These are phyloP conservation scores for Bubalus kerabau DNA, from an alignment of 2,113 vertebrate species.

Conservation along the genomic window DNA sequence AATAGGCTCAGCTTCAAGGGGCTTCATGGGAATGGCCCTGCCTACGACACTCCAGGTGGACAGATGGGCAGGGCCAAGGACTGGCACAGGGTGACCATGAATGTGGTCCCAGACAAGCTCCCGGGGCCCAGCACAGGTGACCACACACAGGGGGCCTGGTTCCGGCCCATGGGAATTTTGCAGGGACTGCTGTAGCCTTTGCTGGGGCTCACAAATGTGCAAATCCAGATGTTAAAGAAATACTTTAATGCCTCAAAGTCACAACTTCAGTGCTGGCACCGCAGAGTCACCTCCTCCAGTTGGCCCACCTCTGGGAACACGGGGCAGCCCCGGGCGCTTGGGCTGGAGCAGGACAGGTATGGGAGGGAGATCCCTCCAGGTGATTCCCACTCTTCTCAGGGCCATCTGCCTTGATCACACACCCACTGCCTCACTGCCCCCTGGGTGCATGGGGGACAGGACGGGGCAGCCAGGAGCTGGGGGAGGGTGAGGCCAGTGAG, in stretches of 20 bases:
- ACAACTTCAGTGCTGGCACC: fast-evolving
- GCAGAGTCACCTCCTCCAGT: fast-evolving
- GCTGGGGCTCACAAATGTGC: neutral
- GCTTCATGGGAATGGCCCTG: neutral
- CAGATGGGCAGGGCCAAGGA: neutral
- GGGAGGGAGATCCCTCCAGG: neutral
- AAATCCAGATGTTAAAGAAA: neutral
- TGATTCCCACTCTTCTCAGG: fast-evolving
- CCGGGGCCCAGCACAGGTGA: neutral
- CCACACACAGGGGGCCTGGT: fast-evolving
- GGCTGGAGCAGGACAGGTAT: fast-evolving
- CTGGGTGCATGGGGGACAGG: neutral
- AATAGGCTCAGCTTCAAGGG: neutral
- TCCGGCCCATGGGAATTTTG: fast-evolving
- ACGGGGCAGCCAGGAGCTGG: neutral
- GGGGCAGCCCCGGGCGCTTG: fast-evolving
- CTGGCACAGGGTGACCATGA: fast-evolving
- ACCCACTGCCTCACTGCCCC: fast-evolving
- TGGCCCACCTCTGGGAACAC: fast-evolving
- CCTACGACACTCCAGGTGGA: fast-evolving
- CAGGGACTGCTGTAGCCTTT: neutral
- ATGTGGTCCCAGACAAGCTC: no score
- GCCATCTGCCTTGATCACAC: fast-evolving
- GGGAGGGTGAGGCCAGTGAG: no score
- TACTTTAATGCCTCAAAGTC: neutral